phyloP scores from a whole-genome alignment of 1,140 invertebrate genomes.

The Ridgeia piscesae region DNA sequence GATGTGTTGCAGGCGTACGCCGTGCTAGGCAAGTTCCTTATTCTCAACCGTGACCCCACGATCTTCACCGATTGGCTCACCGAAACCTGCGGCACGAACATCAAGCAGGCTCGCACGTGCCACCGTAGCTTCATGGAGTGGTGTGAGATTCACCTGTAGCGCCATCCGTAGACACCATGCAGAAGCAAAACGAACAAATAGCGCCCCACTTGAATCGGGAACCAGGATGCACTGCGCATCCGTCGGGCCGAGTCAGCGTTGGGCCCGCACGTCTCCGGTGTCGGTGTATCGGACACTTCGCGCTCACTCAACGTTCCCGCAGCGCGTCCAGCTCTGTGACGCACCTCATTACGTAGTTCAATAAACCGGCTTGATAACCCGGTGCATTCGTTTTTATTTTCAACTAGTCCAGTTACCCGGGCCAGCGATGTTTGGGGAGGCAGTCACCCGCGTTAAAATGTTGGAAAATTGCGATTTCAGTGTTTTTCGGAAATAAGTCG shows the following conservation, averaged over 20 bases:
- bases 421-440: no score
- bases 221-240: background rate
- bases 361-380: background rate
- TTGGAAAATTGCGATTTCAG: no score
- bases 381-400: background rate
- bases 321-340: background rate
- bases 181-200: background rate
- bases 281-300: background rate
- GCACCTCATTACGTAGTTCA: background rate
- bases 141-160: slow-evolving; percentile 39
- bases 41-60: slow-evolving; percentile 94
- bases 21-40: slow-evolving; percentile 94
- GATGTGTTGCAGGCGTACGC: slow-evolving; percentile 79
- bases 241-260: background rate
- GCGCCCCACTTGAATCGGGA: background rate
- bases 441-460: no score
- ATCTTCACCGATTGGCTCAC: slow-evolving; percentile 98
- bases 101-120: slow-evolving; percentile 90
- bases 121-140: slow-evolving; percentile 90
- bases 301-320: background rate
- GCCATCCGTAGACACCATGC: background rate
- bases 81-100: slow-evolving; percentile 82
- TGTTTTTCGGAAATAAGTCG: no score
- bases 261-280: no score
- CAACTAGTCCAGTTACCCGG: no score